Base-by-base conservation (phyloP, 1,140 invertebrate species). In the Drosophila micromelanica region DNA sequence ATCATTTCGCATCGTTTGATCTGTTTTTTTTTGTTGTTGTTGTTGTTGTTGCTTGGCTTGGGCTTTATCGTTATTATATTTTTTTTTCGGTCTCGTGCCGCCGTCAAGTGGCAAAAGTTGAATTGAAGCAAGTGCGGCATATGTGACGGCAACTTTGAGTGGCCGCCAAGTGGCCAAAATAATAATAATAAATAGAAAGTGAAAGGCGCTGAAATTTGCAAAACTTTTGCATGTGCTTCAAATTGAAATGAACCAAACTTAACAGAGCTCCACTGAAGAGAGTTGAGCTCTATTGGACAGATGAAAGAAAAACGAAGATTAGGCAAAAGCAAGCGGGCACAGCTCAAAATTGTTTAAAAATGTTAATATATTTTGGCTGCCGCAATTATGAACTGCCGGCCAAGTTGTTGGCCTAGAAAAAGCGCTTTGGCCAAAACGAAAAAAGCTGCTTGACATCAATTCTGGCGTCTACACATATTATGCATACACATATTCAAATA, bases 331-430 rank as follows among this genome's bases (percentile, higher is more conserved):
- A 27, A 27, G 23, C 23, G 23, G 23, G 23, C 46, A 51, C 7
- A 52, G 51, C 40, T 57, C 40, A 52, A 40, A 60, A 43, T 43
- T 17, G 9, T 9, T 13, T 57, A 13, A 65, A 74, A 51, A 68
- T 68, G 75, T 73, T 62, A 78, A 84, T 69, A 54, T 64, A 75
- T 75, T 70, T 20, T 40, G 32, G 60, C 49, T 27, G 51, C 57
- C 61, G 67, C 81, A 80, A 85, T 86, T 86, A 80, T 77, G 69
- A 68, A 86, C 60, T 74, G 46, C 40, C 45, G 52, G 49, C 17
- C 40, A 61, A 70, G 65, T 65, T 52, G 76, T 61, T 84, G 72
- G 46, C 69, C 62, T 38, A 72, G 62, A 65, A 59, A 72, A n/a
- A n/a, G 37, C 9, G 57, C 40, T 64, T 45, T 46, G 42, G 37